Evolutionary conservation across 2,113 vertebrate genomes (phyloP), one percentile per base, ranked within the genome.

Genomic region (Columbina picui): DNA sequence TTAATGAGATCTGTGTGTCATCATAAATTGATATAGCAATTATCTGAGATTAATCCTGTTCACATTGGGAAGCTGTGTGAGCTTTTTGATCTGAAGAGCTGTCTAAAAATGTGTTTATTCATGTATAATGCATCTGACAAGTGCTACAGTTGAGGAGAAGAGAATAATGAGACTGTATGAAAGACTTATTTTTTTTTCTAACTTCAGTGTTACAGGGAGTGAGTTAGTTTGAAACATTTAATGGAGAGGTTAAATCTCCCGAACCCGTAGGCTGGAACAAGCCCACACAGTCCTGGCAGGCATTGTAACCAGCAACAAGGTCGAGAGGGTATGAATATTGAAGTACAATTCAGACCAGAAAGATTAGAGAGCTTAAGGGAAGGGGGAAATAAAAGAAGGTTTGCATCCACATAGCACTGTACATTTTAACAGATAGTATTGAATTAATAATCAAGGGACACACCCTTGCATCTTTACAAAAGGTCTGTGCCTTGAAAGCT

Each of bases 21-120:
- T 94, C 95, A 96, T 86, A 94, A 94, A 97, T 90, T 78, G 96
- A 97, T 97, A 96, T 41, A 97, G 95, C 93, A 97, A 97, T 98
- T 97, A 97, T 87, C 85, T 76, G 92, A 97, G 96, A 97, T 97
- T 97, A 98, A 96, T 97, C 89, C 92, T 74, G 88, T 81, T 97
- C 96, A 87, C 93, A 94, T 74, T 90, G 96, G 94, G 93, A 97
- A 97, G 95, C 97, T 93, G 96, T 93, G 96, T 93, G 96, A 97
- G 97, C 93, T 96, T 96, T 97, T 95, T 97, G 95, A 97, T 97
- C 97, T 92, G 91, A 94, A 93, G 95, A 90, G 92, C 95, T 96
- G 97, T 96, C 97, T 96, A 91, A 92, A 97, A 94, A 93, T 90
- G 94, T 96, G 95, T 96, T 97, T 96, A 93, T 86, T 96, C 96